Evolutionary conservation across 1,140 invertebrate species (phyloP), one percentile per base, ranked within the genome.

Genomic region (Pteromalus puparum): DNA sequence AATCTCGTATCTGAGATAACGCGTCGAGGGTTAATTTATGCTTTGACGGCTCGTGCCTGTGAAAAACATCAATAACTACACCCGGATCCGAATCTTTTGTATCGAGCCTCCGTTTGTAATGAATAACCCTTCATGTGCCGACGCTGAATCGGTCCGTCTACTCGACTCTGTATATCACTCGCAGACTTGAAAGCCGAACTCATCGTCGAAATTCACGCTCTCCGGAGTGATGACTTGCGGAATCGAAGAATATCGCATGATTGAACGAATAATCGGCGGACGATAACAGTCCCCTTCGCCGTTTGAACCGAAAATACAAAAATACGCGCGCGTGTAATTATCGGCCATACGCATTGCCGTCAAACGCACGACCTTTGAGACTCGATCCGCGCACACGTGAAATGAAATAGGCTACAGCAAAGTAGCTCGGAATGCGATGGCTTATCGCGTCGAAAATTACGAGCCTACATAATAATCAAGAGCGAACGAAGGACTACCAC

Each of bases 401-500:
- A 18, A 13, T 3, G 53, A 30, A 67, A 13, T 42, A 42, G 38
- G 38, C 38, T 9, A n/a, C 15, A n/a, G 53, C 53, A 1, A 21
- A 0, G 18, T 7, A 2, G 21, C 53, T 15, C 53, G 53, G 6
- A 61, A 61, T 61, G 21, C 53, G 53, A n/a, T 61, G 18, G 21
- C 53, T 61, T 61, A 61, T 61, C 53, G 53, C 53, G 53, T 21
- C 53, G 53, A 61, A 61, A 61, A 61, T 61, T 61, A 61, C 53
- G 53, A 61, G 53, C 53, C 53, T 61, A 61, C 53, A n/a, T 70
- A 30, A 70, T 70, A 30, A 70, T 70, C 68, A 26, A 28, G 68
- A 48, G 46, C 38, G 34, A 80, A n/a, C n/a, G 26, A 15, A 72
- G 46, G n/a, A 65, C n/a, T n/a, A 65, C 61, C 15, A 34, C 30